Percentiles rank a stretch among this genome's conserved stretches.
Evolutionary conservation across 2,888 invertebrate species (phyloP).

Genomic region (Sphaeridia pumilis): DNA sequence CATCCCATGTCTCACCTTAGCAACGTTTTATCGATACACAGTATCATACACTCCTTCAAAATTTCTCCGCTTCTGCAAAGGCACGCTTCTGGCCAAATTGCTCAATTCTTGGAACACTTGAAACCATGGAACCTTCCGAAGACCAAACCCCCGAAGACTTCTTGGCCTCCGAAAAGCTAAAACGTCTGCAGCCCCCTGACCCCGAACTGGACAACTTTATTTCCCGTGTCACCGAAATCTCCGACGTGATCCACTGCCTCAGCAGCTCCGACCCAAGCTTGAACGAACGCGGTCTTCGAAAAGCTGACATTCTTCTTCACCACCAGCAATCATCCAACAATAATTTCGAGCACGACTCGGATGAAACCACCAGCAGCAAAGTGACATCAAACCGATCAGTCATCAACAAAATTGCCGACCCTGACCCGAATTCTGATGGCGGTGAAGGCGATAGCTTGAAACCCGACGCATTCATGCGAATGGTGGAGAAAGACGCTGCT

Average conservation of each 20-base stretch:
- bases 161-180: background rate
- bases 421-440: constrained; percentile 15
- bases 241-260: constrained; percentile 50
- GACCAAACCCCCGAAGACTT: background rate
- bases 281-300: constrained; percentile 47
- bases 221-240: constrained; percentile 23
- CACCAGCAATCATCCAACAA: constrained; percentile 37
- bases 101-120: no score
- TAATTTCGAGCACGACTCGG: constrained; percentile 38
- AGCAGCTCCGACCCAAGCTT: constrained; percentile 48
- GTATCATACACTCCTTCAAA: no score
- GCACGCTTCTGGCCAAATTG: no score
- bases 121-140: no score
- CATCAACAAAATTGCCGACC: constrained; percentile 48
- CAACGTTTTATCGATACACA: no score
- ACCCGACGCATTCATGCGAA: constrained; percentile 59
- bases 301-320: constrained; percentile 50
- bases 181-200: constrained; percentile 7
- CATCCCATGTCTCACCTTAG: no score
- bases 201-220: constrained; percentile 31
- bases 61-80: no score
- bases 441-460: constrained; percentile 31
- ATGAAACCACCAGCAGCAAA: constrained; percentile 43
- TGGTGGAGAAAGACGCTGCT: constrained; percentile 61
- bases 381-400: constrained; percentile 55